These are phyloP conservation scores for Corythoichthys haematopterus DNA, from an alignment of 2,113 vertebrate genomes.

Conservation along the genomic window DNA sequence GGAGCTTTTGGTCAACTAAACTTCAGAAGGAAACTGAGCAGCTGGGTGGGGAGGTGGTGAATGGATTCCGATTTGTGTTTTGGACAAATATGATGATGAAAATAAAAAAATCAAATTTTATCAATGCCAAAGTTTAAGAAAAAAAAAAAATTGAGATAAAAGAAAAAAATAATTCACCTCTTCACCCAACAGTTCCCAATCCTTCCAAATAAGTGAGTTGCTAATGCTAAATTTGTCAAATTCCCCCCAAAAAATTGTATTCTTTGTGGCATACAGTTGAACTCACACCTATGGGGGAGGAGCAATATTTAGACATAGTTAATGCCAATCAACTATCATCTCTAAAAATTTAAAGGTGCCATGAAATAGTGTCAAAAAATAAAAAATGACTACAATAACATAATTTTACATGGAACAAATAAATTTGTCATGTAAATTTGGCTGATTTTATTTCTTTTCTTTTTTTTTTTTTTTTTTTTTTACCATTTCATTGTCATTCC, in stretches of 20 bases:
- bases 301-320: not conserved
- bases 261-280: not conserved
- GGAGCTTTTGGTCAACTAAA: conserved; percentile 73
- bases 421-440: too few relatives aligned
- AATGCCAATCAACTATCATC: not conserved
- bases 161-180: not conserved
- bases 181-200: not conserved
- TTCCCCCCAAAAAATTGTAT: not conserved
- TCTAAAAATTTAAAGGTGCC: too few relatives aligned
- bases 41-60: conserved; percentile 11
- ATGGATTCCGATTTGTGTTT: not conserved
- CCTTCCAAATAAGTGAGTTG: not conserved
- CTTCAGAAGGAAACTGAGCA: conserved; percentile 3
- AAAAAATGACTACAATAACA: too few relatives aligned
- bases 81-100: not conserved
- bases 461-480: too few relatives aligned
- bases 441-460: too few relatives aligned
- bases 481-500: too few relatives aligned
- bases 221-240: not conserved
- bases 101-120: not conserved
- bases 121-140: not conserved
- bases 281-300: not conserved
- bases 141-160: not conserved
- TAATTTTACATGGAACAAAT: too few relatives aligned
- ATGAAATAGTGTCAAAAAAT: too few relatives aligned